Conservation (phyloP, 2,113 vertebrate genomes). For the Cepphus grylle region DNA sequence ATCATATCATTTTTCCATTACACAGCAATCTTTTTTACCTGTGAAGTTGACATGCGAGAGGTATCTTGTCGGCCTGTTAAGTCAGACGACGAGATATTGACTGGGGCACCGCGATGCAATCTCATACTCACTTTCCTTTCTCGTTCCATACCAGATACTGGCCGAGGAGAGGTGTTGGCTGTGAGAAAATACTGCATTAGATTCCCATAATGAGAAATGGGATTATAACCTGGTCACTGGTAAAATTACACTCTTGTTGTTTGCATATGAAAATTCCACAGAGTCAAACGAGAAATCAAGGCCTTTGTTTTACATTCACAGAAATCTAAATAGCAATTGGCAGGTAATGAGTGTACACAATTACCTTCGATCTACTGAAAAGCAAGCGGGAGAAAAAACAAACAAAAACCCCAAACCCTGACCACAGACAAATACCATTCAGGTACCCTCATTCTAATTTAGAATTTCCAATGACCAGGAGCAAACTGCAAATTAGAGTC, state of each 20-base stretch:
- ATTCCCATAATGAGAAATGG: neutral
- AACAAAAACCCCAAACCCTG: neutral
- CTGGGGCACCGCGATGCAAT: slow-evolving; percentile 89
- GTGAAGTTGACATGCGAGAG: slow-evolving; percentile 96
- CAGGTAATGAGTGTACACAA: rapidly evolving
- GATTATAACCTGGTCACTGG: neutral
- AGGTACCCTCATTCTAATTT: neutral
- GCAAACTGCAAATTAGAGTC: neutral
- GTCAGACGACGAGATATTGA: slow-evolving; percentile 92
- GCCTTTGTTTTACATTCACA: neutral
- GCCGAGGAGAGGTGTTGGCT: slow-evolving; percentile 90
- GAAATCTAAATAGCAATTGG: neutral
- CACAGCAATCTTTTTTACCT: slow-evolving; percentile 75
- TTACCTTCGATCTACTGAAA: neutral
- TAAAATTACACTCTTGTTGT: neutral
- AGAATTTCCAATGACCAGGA: neutral
- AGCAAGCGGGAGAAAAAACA: neutral
- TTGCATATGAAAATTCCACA: neutral
- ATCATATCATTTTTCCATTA: neutral
- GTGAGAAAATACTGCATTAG: neutral
- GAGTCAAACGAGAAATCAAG: neutral
- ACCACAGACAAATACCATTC: neutral
- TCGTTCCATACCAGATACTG: slow-evolving; percentile 87
- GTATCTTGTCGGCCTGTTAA: slow-evolving; percentile 92
- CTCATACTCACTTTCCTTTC: slow-evolving; percentile 97